These are phyloP conservation scores for Caenorhabditis doughertyi DNA, from an alignment of 2,888 invertebrate species.

Conservation along the genomic window DNA sequence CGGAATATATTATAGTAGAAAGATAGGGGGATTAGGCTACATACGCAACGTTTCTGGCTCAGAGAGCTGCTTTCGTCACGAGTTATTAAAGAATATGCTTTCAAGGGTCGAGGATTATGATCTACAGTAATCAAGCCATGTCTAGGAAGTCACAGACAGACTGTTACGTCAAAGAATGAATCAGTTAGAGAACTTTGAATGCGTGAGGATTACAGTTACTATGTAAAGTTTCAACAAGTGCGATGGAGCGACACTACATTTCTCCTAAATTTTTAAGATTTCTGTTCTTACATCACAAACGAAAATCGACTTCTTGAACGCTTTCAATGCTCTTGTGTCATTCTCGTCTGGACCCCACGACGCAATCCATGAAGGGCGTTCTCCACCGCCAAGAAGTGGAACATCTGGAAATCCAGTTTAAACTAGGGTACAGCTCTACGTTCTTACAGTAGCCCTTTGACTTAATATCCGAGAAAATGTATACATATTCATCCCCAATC, in stretches of 20 bases:
- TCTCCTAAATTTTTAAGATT: too few relatives aligned
- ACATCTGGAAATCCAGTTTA: constrained; percentile 23
- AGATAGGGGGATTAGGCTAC: constrained; percentile 48
- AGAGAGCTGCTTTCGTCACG: too few relatives aligned
- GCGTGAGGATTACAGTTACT: too few relatives aligned
- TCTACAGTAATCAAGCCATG: too few relatives aligned
- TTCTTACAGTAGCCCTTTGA: constrained; percentile 61
- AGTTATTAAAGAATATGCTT: neutral
- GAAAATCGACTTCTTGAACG: constrained; percentile 58
- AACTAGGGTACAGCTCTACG: too few relatives aligned
- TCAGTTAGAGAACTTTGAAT: too few relatives aligned
- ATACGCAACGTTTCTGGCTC: constrained; percentile 5
- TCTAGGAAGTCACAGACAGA: too few relatives aligned
- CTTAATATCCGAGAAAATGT: constrained; percentile 72
- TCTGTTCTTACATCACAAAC: constrained; percentile 63
- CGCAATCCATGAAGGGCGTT: constrained; percentile 39
- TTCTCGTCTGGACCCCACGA: constrained; percentile 47
- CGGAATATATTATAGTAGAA: constrained; percentile 17
- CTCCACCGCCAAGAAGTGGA: constrained; percentile 35
- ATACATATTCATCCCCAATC: constrained; percentile 77
- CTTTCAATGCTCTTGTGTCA: constrained; percentile 50
- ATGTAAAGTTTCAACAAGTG: too few relatives aligned
- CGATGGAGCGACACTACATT: too few relatives aligned
- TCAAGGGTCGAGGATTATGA: neutral
- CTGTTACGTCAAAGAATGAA: too few relatives aligned